A percentile compares a stretch with the other conserved stretches of the same genome.
phyloP scores from a whole-genome alignment of 2,113 vertebrate species.

The Oceanites oceanicus region DNA sequence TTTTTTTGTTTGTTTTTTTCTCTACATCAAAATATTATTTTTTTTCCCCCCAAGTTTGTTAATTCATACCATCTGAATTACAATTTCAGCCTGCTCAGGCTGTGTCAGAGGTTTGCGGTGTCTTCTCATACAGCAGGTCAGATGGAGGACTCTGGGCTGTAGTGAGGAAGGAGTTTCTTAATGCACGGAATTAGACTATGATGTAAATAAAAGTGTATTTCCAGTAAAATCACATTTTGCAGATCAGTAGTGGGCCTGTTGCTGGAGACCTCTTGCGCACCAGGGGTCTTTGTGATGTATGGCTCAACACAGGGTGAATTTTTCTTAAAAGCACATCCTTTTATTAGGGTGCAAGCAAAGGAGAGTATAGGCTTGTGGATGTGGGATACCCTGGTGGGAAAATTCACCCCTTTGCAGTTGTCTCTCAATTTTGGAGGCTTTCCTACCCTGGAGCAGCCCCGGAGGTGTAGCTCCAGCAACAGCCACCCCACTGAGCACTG shows the following conservation, averaged over 20 bases:
- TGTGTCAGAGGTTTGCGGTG: not conserved
- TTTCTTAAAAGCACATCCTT: not conserved
- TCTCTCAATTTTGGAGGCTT: not conserved
- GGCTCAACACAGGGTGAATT: not conserved
- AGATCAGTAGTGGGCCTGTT: not conserved
- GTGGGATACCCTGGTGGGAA: not conserved
- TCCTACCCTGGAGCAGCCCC: not conserved
- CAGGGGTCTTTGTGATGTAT: not conserved
- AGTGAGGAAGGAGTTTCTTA: not conserved
- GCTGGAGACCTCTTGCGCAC: not conserved
- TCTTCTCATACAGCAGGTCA: not conserved
- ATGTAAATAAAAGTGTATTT: slow-evolving; percentile 27
- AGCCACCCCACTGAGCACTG: fast-evolving
- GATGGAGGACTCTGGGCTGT: not conserved
- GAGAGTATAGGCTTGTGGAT: not conserved
- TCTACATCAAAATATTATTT: not conserved
- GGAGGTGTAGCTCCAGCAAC: not conserved
- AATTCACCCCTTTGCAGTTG: not conserved
- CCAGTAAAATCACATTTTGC: not conserved
- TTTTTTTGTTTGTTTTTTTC: not conserved
- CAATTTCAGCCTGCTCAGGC: not conserved
- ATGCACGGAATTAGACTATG: not conserved
- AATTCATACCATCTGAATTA: not conserved
- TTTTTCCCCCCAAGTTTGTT: not conserved
- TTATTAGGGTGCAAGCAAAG: not conserved